Percentiles rank a stretch among this genome's conserved stretches.
Conservation (phyloP, 2,888 invertebrate genomes). For the Acronicta alni region DNA sequence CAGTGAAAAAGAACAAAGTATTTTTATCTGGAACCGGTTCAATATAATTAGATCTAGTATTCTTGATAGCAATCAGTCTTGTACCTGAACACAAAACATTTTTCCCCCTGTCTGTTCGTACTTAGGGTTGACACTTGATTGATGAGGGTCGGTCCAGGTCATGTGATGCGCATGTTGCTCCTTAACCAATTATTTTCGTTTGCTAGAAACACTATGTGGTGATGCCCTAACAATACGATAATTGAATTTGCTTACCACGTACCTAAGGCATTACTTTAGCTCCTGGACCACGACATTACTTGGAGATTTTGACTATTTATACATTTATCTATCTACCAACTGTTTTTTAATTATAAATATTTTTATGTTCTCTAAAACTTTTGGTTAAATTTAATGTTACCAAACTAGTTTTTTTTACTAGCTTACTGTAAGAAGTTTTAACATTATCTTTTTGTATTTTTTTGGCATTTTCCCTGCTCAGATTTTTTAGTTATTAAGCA, state of each 20-base stretch:
- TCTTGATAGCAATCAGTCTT: constrained; percentile 39
- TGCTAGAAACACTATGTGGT: constrained; percentile 17
- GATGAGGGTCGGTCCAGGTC: constrained; percentile 44
- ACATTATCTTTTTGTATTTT: no score
- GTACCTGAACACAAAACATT: constrained; percentile 42
- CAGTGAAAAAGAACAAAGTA: not conserved
- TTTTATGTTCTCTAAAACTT: no score
- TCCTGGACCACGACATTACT: not conserved
- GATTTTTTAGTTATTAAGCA: no score
- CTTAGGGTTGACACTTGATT: constrained; percentile 52
- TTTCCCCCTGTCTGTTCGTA: constrained; percentile 34
- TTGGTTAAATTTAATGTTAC: no score
- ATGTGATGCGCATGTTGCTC: constrained; percentile 33
- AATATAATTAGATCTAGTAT: constrained; percentile 38
- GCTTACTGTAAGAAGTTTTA: no score
- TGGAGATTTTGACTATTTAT: no score
- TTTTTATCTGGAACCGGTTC: constrained; percentile 14
- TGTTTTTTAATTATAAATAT: no score
- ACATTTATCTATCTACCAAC: no score
- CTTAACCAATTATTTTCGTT: constrained; percentile 47
- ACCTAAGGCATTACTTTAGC: constrained; percentile 23
- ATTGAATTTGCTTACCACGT: constrained; percentile 36
- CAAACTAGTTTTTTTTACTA: no score
- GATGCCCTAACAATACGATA: constrained; percentile 24
- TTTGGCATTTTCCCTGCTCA: no score